Base-by-base conservation (phyloP, 2,888 invertebrate genomes). In the Mythimna vitellina region DNA sequence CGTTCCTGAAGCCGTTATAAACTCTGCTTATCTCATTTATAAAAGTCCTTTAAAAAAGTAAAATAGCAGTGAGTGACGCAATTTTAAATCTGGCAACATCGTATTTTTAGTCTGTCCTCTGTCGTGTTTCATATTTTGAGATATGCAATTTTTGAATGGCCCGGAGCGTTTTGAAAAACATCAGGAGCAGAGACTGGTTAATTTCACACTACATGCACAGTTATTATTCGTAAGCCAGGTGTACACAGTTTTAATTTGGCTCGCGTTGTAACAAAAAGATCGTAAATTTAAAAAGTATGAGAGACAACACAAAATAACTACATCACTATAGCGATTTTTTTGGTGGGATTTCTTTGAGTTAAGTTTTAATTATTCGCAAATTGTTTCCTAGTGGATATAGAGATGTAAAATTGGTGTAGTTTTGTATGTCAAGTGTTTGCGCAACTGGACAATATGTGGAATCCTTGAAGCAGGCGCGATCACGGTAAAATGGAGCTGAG, bases 11-110 rank as follows among this genome's bases (percentile, higher is more conserved):
- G 49, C 68, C 46, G 53, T 58, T 73, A 63, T 51, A 20, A 66
- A 46, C 1, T 49, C 53, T 25, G 25, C 65, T 56, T 71, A 65
- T 73, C 69, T 65, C 60, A 60, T 72, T 58, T 65, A 78, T 62
- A 63, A 81, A 69, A 64, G 22, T 49, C 17, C 29, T 29, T 32
- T 17, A 62, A 35, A 57, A 42, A 12, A 42, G 9, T 8, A 35
- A 35, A 35, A 61, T 42, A 72, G 22, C 17, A 12, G 29, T 38
- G 51, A 49, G 35, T n/a, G 25, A 67, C 49, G 58, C 35, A 51
- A 51, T 75, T 75, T 78, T 57, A 10, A 29, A 62, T 20, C 61
- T 53, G 29, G 56, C 65, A 73, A 65, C 51, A 29, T 65, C 35
- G 12, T 53, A 32, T 61, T 62, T 61, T 65, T 65, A 65, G 4